These are phyloP conservation scores for Megalopta genalis DNA, from an alignment of 1,140 invertebrate genomes.

Conservation along the genomic window DNA sequence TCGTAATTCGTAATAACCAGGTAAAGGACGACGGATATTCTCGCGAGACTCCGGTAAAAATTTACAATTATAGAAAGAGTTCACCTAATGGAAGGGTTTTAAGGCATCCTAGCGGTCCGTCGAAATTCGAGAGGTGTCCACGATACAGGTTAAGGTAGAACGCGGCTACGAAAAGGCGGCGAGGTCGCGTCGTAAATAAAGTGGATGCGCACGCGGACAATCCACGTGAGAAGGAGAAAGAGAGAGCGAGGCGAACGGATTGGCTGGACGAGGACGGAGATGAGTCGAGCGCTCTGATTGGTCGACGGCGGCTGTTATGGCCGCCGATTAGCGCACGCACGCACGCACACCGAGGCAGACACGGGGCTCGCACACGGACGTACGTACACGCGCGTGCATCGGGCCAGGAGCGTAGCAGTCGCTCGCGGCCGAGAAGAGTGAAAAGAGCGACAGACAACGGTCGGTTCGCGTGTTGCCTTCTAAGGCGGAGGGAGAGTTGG, in stretches of 20 bases:
- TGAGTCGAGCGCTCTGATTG: constrained; percentile 61
- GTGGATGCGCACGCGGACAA: constrained; percentile 55
- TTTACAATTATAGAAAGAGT: background rate
- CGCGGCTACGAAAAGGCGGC: constrained; percentile 5
- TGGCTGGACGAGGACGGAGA: constrained; percentile 25
- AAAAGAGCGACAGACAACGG: constrained; percentile 72
- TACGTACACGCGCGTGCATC: constrained; percentile 38
- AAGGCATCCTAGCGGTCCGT: background rate
- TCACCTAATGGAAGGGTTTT: background rate
- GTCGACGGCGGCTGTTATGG: constrained; percentile 62
- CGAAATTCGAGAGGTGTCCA: background rate
- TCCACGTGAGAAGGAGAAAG: background rate
- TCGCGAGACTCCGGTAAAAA: background rate
- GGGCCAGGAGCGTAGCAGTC: constrained; percentile 63
- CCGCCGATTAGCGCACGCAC: constrained; percentile 63
- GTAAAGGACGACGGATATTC: constrained; percentile 5
- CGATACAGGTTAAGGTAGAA: constrained; percentile 44
- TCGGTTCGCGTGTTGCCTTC: constrained; percentile 73
- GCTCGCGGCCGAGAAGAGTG: constrained; percentile 71
- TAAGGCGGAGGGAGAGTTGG: constrained; percentile 66
- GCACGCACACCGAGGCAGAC: constrained; percentile 29
- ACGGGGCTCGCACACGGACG: constrained; percentile 34
- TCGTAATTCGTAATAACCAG: constrained; percentile 7
- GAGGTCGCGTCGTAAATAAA: constrained; percentile 47
- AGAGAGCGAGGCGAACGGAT: constrained; percentile 21